phyloP scores from a whole-genome alignment of 2,113 vertebrate species.

The Pavo muticus region DNA sequence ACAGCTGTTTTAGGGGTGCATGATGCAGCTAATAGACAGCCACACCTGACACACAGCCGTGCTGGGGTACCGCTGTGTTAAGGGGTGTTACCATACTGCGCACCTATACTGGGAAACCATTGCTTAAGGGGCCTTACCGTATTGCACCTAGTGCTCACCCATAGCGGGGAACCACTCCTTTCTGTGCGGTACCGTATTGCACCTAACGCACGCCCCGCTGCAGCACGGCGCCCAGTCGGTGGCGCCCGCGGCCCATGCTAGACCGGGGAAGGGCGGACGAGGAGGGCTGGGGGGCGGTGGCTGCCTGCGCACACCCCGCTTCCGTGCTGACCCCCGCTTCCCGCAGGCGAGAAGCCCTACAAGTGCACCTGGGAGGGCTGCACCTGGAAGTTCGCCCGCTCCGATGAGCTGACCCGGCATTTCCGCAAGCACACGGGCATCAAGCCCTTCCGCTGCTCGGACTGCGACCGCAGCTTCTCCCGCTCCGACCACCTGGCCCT shows the following conservation, averaged over 20 bases:
- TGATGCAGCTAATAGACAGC: background rate
- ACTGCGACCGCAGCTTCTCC: conserved; percentile 97
- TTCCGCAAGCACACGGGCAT: conserved; percentile 98
- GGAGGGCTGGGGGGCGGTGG: too few species aligned
- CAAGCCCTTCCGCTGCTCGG: conserved; percentile 97
- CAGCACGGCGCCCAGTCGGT: background rate
- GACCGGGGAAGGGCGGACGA: background rate
- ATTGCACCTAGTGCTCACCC: background rate
- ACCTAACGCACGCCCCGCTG: background rate
- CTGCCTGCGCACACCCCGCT: background rate
- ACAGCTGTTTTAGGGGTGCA: background rate
- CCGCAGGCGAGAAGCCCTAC: conserved; percentile 95
- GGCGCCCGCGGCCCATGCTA: background rate
- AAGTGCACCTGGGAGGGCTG: conserved; percentile 97
- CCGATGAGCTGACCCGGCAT: conserved; percentile 94
- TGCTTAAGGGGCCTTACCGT: background rate
- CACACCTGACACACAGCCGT: too few species aligned
- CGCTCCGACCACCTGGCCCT: conserved; percentile 96
- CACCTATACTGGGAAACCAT: background rate
- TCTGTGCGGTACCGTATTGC: background rate
- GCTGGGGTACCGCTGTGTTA: background rate
- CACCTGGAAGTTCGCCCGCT: conserved; percentile 95
- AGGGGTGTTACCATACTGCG: background rate
- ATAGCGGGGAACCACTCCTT: background rate
- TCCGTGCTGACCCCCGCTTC: background rate